Evolutionary conservation across 2,113 vertebrate genomes (phyloP), one percentile per base, ranked within the genome.

Genomic region (Bambusicola thoracicus): DNA sequence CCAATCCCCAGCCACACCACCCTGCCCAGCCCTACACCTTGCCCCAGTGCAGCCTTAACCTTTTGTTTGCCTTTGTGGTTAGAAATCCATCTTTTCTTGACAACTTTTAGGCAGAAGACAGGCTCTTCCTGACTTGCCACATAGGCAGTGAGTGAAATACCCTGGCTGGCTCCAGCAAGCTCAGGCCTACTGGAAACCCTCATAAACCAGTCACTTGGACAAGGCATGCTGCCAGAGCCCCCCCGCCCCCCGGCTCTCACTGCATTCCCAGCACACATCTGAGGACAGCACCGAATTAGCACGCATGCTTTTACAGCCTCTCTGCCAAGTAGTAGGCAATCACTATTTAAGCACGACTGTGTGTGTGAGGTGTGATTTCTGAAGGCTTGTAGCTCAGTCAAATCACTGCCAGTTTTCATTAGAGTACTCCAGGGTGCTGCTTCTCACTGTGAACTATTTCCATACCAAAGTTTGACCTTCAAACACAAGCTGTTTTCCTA

Each of bases 401-500:
- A 76, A 91, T 82, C 84, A 73, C 75, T 87, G 91, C 84, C 78
- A 92, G 75, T 70, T 95, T 92, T 80, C 81, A 87, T 77, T 40
- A 77, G 46, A 87, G 36, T 69, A 69, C 1, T 59, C 84, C 58
- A 80, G 87, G 84, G 89, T 91, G 76, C 63, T 80, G 59, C 70
- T 85, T 91, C 87, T 92, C 86, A 90, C 84, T 0, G 0, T 92
- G 92, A 93, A 89, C 93, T 87, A 91, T 46, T 94, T 65, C 85
- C 85, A 87, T 61, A 65, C 78, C 87, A 63, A 89, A 93, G 56
- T n/a, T 65, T 87, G 89, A 94, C 89, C 93, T 93, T 92, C 85
- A 94, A 94, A 93, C 59, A 74, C 93, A 95, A 94, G 91, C 92
- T 95, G 91, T 87, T 96, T 66, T 63, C 44, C 43, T 93, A 48